Evolutionary conservation across 2,113 vertebrate species (phyloP).

Genomic region (Equus quagga): DNA sequence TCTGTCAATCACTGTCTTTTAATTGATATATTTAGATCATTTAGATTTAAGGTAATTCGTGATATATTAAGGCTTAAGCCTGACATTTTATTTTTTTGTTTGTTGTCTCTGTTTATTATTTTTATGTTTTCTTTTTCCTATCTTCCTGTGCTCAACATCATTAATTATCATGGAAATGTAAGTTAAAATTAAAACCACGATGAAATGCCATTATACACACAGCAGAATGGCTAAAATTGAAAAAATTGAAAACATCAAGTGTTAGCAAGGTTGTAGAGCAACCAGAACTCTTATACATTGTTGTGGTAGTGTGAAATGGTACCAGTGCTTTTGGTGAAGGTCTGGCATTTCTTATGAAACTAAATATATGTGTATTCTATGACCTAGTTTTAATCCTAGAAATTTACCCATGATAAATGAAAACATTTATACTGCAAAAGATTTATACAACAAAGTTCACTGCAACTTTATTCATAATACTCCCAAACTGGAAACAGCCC

Average conservation of each 20-base stretch:
- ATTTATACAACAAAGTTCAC: not conserved
- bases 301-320: not conserved
- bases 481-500: not conserved
- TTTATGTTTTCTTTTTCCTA: not conserved
- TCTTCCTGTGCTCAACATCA: not conserved
- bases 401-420: not conserved
- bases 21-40: not conserved
- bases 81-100: not conserved
- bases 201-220: not conserved
- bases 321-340: not conserved
- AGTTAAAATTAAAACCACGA: not conserved
- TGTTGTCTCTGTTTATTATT: slow-evolving; percentile 5
- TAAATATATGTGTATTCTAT: not conserved
- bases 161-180: not conserved
- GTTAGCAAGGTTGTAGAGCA: not conserved
- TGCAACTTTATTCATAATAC: not conserved
- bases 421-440: not conserved
- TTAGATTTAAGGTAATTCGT: slow-evolving; percentile 5
- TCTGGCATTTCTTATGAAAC: not conserved
- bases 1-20: not conserved
- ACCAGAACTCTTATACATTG: not conserved
- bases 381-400: not conserved
- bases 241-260: not conserved
- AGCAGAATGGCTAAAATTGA: not conserved
- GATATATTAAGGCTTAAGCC: not conserved